phyloP scores from a whole-genome alignment of 2,888 invertebrate species.

The Hydrotaea cyrtoneurina region DNA sequence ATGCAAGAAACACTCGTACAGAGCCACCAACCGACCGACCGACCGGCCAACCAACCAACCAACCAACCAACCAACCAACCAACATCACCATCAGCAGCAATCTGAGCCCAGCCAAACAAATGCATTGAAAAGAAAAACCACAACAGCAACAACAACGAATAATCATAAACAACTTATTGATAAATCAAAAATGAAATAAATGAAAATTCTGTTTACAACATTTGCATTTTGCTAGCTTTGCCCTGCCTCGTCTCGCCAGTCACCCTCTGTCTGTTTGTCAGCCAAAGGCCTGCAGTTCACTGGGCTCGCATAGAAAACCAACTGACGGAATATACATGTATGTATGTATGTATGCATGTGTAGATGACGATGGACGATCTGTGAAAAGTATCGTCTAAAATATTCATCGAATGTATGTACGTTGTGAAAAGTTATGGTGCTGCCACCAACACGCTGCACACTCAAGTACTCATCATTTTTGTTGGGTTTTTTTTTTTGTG shows the following conservation, averaged over 20 bases:
- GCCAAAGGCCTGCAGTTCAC: too few species aligned
- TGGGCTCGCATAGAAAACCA: neutral
- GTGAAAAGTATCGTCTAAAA: slow-evolving; percentile 31
- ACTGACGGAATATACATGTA: slow-evolving; percentile 8
- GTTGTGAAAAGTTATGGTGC: neutral
- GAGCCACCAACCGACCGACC: neutral
- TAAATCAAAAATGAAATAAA: slow-evolving; percentile 57
- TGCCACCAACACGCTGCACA: neutral
- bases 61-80: neutral
- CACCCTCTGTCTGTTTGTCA: too few species aligned
- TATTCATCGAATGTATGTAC: neutral
- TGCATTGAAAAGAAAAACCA: neutral
- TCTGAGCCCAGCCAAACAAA: neutral
- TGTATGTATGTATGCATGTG: too few species aligned
- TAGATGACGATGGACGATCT: neutral
- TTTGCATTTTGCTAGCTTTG: slow-evolving; percentile 72
- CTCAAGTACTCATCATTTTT: slow-evolving; percentile 38
- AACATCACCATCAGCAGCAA: neutral
- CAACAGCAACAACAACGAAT: neutral
- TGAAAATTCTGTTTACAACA: slow-evolving; percentile 66
- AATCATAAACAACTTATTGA: slow-evolving; percentile 54
- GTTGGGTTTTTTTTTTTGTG: too few species aligned
- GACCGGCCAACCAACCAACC: neutral
- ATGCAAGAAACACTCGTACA: neutral
- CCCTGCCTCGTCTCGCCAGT: neutral